Evolutionary conservation across 2,113 vertebrate genomes (phyloP).

Genomic region (Festucalex cinctus): DNA sequence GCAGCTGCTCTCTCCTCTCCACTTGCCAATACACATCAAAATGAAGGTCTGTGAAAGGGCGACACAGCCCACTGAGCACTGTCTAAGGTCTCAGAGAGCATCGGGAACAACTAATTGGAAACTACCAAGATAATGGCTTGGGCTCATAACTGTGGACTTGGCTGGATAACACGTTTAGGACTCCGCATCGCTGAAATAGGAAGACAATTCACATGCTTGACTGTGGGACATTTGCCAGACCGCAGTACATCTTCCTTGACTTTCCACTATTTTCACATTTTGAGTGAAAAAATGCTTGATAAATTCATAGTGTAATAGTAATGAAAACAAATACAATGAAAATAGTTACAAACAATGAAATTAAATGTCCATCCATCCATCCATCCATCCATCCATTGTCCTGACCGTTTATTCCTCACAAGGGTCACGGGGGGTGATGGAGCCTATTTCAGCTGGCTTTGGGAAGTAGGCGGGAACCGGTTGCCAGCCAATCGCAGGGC

Average conservation of each 20-base stretch:
- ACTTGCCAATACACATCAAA: slow-evolving; percentile 45
- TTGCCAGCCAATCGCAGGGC: too few relatives aligned
- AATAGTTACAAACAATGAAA: too few relatives aligned
- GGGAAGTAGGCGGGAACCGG: too few relatives aligned
- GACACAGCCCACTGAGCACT: slow-evolving; percentile 38
- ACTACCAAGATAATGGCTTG: slow-evolving; percentile 46
- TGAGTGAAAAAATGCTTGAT: background rate
- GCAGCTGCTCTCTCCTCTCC: slow-evolving; percentile 25
- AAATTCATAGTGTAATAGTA: too few relatives aligned
- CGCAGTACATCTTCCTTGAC: background rate
- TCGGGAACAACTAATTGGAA: slow-evolving; percentile 40
- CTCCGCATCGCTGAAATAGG: slow-evolving; percentile 8
- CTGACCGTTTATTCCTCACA: too few relatives aligned
- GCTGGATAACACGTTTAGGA: slow-evolving; percentile 9
- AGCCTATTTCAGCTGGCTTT: too few relatives aligned
- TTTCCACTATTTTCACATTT: background rate
- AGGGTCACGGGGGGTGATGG: too few relatives aligned
- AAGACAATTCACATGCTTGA: slow-evolving; percentile 11
- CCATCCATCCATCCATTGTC: too few relatives aligned
- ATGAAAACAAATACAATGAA: too few relatives aligned
- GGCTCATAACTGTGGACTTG: slow-evolving; percentile 24
- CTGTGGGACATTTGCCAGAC: background rate
- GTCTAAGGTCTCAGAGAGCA: slow-evolving; percentile 43
- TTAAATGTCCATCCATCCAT: too few relatives aligned
- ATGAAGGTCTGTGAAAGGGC: slow-evolving; percentile 40